Base-by-base conservation (phyloP, 2,113 vertebrate species). In the Aptenodytes forsteri region DNA sequence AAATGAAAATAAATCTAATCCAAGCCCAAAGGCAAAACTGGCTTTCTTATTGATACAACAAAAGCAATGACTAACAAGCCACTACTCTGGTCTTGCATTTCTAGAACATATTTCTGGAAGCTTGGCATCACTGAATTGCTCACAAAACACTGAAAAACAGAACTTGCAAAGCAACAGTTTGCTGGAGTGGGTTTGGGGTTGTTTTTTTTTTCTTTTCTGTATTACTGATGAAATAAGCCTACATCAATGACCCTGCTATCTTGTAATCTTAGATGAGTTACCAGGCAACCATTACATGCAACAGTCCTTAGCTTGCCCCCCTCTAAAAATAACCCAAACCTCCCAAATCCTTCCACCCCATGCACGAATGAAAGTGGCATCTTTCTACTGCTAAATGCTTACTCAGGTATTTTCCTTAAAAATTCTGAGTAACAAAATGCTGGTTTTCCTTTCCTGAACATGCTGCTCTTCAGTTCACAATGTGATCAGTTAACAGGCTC, bases 1-100 rank as follows among this genome's bases (percentile, higher is more conserved):
- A 85, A 95, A 88, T 85, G 52, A 95, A 97, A 95, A 91, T 87
- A 97, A 93, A 95, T 29, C 36, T 89, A 79, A 93, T 91, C 75
- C 82, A 88, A 95, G 49, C 82, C 87, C 73, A 89, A 91, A 97
- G 92, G 94, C 90, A 95, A 89, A 92, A 89, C 56, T 90, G 49
- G 14, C 27, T 89, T 91, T 66, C 34, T 91, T 78, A 79, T 42
- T 89, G 83, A 66, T 81, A 72, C 72, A 92, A 95, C 61, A 93
- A 81, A 92, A 75, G 69, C 77, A 84, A 56, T 92, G 86, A 91
- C 83, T 97, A 94, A 95, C 50, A 56, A 87, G 83, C 66, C 2
- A 25, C 47, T 93, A 32, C 64, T 83, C 69, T 80, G 70, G 30
- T 64, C 44, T 93, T 89, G 54, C 15, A 81, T 93, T 92, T 89